Conservation (phyloP, 2,797 vertebrate species). For the Carcharodon carcharias region DNA sequence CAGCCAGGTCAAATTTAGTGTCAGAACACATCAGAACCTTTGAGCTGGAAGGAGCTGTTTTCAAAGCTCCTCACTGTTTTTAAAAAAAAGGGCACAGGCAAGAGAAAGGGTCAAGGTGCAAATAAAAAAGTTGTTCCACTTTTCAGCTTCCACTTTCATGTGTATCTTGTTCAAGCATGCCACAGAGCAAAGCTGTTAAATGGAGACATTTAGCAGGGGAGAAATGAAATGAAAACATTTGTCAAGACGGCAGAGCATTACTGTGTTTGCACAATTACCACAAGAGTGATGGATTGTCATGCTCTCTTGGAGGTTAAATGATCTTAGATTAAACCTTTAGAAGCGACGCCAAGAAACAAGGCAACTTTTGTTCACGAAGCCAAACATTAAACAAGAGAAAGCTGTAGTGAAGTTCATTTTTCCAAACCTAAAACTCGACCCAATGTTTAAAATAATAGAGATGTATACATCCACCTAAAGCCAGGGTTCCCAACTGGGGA, state of each 20-base stretch:
- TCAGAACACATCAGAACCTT: constrained; percentile 46
- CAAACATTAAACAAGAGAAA: not conserved
- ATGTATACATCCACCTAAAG: not conserved
- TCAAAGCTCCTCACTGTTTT: constrained; percentile 45
- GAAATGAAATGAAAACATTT: constrained; percentile 19
- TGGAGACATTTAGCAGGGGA: not conserved
- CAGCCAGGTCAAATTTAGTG: constrained; percentile 39
- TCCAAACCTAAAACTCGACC: not conserved
- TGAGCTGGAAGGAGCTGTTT: constrained; percentile 43
- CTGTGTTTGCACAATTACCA: constrained; percentile 19
- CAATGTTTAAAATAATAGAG: not conserved
- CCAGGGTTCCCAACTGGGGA: not conserved
- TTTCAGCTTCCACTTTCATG: constrained; percentile 6
- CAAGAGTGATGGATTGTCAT: constrained; percentile 10
- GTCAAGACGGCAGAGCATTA: not conserved
- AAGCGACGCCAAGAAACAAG: not conserved
- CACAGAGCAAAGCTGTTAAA: not conserved
- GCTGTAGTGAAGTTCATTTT: not conserved
- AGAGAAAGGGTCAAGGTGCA: constrained; percentile 18
- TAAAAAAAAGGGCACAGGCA: constrained; percentile 33
- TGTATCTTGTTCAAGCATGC: not conserved
- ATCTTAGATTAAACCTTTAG: not conserved
- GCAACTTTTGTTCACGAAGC: not conserved
- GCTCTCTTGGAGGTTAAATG: not conserved
- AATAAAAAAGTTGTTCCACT: constrained; percentile 12